Evolutionary conservation across 1,140 invertebrate species (phyloP).

Genomic region (Drosophila cardini): DNA sequence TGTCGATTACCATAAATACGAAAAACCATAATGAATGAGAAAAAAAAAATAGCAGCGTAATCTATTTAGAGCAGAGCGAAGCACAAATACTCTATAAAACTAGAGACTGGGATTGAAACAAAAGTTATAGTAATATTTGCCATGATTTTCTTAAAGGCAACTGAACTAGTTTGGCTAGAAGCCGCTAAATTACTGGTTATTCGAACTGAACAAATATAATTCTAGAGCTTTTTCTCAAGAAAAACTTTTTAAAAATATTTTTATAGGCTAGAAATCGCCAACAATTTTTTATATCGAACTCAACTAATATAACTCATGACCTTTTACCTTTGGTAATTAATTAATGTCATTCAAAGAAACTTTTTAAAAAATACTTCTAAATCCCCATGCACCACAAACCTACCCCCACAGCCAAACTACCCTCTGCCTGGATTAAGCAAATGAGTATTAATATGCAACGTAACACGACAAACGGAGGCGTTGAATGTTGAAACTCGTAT

Average conservation of each 20-base stretch:
- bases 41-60: constrained; percentile 15
- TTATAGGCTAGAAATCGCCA: no score
- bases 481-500: constrained; percentile 57
- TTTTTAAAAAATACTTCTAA: neutral
- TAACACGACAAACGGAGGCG: constrained; percentile 55
- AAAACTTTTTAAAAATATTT: no score
- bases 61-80: neutral
- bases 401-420: neutral
- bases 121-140: no score
- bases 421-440: neutral
- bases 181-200: no score
- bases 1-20: constrained; percentile 80
- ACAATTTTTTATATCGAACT: no score
- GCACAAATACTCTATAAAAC: constrained; percentile 13
- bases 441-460: constrained; percentile 43
- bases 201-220: no score
- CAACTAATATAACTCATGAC: no score
- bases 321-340: no score
- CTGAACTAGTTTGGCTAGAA: no score
- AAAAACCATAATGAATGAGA: constrained; percentile 31
- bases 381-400: neutral
- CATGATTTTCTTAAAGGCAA: no score
- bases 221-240: no score
- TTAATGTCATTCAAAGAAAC: neutral
- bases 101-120: neutral